Conservation (phyloP, 92 coral and sea anemone species). For the Anthopleura xanthogrammica region DNA sequence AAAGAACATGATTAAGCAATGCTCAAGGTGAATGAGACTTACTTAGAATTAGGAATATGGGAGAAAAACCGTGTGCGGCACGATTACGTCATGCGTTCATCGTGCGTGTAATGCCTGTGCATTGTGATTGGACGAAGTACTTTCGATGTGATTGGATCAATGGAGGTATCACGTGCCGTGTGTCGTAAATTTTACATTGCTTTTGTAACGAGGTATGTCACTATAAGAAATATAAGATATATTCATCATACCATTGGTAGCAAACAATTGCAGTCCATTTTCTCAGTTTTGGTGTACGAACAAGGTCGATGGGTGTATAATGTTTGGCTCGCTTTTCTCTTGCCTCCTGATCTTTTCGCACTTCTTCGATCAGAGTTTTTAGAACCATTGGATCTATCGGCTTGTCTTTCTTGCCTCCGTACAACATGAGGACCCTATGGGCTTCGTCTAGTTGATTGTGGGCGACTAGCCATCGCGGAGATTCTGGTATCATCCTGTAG, state of each 20-base stretch:
- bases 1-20: not conserved
- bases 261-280: constrained; percentile 41
- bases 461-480: constrained; percentile 52
- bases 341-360: constrained; percentile 22
- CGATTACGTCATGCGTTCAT: too few species aligned
- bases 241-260: constrained; percentile 38
- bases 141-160: too few species aligned
- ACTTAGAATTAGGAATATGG: too few species aligned
- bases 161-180: too few species aligned
- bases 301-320: constrained; percentile 38
- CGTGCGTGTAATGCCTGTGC: too few species aligned
- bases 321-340: constrained; percentile 26
- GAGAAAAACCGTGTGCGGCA: too few species aligned
- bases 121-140: too few species aligned
- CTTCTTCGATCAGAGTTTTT: constrained; percentile 15
- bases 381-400: constrained; percentile 20
- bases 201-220: too few species aligned
- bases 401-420: constrained; percentile 34
- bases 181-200: too few species aligned
- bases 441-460: constrained; percentile 53
- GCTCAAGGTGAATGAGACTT: too few species aligned
- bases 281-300: constrained; percentile 49
- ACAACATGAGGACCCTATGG: constrained; percentile 29
- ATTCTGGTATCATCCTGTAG: constrained; percentile 42
- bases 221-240: too few species aligned